Conservation (phyloP, 2,797 vertebrate genomes). For the Catostomus latipinnis region DNA sequence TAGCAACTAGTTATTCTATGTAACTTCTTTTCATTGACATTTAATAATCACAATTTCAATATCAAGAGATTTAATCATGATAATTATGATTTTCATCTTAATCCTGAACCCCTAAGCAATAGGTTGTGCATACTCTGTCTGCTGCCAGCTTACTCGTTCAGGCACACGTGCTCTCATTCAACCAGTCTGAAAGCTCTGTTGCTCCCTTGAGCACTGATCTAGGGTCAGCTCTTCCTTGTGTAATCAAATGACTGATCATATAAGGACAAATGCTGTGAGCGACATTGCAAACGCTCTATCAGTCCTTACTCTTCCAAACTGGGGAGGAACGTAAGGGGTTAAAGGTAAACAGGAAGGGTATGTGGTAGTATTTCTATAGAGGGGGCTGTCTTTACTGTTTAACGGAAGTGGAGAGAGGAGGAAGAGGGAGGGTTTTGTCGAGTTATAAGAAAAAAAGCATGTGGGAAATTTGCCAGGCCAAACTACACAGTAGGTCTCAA, state of each 20-base stretch:
- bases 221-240: constrained; percentile 22
- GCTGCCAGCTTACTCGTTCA: neutral
- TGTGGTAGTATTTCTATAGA: constrained; percentile 58
- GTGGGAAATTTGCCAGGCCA: constrained; percentile 75
- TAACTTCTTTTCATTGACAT: no score
- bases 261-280: neutral
- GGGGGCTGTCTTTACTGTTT: constrained; percentile 59
- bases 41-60: no score
- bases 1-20: no score
- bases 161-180: neutral
- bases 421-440: constrained; percentile 69
- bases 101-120: no score
- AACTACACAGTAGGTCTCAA: constrained; percentile 81
- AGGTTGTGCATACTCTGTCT: constrained; percentile 8
- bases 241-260: neutral
- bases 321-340: constrained; percentile 69
- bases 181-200: constrained; percentile 27
- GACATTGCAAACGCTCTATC: neutral
- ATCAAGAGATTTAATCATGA: no score
- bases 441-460: constrained; percentile 75
- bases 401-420: constrained; percentile 70
- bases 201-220: constrained; percentile 29
- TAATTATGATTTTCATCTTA: no score
- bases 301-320: neutral
- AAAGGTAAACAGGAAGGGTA: constrained; percentile 84